These are phyloP conservation scores for Oxycera nigricornis DNA, from an alignment of 2,888 invertebrate species.

Conservation along the genomic window DNA sequence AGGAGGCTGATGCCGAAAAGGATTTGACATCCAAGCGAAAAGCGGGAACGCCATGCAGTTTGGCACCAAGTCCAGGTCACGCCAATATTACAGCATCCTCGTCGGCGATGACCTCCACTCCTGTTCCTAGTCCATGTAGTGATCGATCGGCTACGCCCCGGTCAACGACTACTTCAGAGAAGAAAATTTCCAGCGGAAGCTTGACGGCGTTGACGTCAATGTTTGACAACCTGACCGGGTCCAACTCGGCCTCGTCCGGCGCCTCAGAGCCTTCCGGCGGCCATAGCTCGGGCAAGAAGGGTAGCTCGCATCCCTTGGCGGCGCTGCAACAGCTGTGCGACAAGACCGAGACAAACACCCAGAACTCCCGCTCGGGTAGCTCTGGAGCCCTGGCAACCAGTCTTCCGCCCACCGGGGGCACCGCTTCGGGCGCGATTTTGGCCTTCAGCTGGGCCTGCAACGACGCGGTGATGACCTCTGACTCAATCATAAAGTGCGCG, in stretches of 20 bases:
- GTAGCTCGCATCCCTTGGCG: slow-evolving; percentile 84
- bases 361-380: slow-evolving; percentile 55
- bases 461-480: slow-evolving; percentile 85
- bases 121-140: slow-evolving; percentile 73
- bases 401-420: slow-evolving; percentile 60
- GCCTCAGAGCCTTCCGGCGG: slow-evolving; percentile 41
- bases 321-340: slow-evolving; percentile 95
- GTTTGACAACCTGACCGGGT: slow-evolving; percentile 84
- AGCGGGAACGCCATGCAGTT: slow-evolving; percentile 50
- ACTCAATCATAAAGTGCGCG: slow-evolving; percentile 92
- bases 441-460: slow-evolving; percentile 96
- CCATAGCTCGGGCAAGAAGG: slow-evolving; percentile 52
- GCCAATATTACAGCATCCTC: slow-evolving; percentile 60
- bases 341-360: slow-evolving; percentile 76
- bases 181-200: slow-evolving; percentile 66
- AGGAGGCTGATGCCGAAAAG: slow-evolving; percentile 56
- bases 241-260: slow-evolving; percentile 57
- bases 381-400: slow-evolving; percentile 51
- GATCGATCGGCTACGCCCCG: slow-evolving; percentile 81
- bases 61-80: slow-evolving; percentile 63
- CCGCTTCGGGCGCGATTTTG: slow-evolving; percentile 81
- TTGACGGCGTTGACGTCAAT: slow-evolving; percentile 86
- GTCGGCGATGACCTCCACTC: slow-evolving; percentile 52
- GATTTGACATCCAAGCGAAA: slow-evolving; percentile 51
- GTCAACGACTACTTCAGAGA: slow-evolving; percentile 65